Percentiles rank a stretch among this genome's conserved stretches.
These are phyloP conservation scores for Brachypalpus laphriformis DNA, from an alignment of 2,888 invertebrate species.

Conservation along the genomic window DNA sequence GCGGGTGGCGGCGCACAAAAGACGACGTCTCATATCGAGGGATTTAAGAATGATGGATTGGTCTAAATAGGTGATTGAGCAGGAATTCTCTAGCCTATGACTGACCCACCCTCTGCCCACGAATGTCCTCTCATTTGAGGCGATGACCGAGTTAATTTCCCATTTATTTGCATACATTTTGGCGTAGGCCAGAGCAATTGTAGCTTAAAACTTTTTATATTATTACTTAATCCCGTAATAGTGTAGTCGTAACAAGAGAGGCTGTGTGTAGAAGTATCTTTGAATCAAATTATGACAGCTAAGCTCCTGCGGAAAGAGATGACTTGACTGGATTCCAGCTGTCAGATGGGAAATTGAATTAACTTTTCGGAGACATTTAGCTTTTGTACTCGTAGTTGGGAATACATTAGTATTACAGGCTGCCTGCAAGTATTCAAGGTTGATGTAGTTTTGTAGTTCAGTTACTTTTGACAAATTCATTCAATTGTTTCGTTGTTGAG, in stretches of 20 bases:
- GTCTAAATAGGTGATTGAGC: conserved; percentile 75
- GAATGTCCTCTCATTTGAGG: conserved; percentile 68
- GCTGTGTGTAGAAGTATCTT: conserved; percentile 43
- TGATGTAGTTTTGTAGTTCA: conserved; percentile 9
- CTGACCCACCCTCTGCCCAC: conserved; percentile 60
- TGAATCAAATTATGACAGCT: conserved; percentile 63
- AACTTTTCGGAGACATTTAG: not conserved
- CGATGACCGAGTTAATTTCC: conserved; percentile 72
- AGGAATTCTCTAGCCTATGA: conserved; percentile 12
- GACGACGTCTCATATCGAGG: conserved; percentile 75
- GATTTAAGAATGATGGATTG: conserved; percentile 77
- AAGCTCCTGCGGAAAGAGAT: conserved; percentile 43
- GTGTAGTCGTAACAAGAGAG: conserved; percentile 6
- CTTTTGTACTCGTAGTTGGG: too few relatives aligned
- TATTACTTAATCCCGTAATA: conserved; percentile 56
- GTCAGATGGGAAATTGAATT: conserved; percentile 44
- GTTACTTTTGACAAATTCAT: not conserved
- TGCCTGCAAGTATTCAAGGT: not conserved
- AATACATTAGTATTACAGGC: not conserved
- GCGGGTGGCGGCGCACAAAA: conserved; percentile 77
- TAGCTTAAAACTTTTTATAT: conserved; percentile 43
- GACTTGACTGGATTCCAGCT: conserved; percentile 43
- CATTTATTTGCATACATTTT: conserved; percentile 69
- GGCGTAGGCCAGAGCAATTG: not conserved
- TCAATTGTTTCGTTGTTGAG: not conserved